A percentile compares a stretch with the other conserved stretches of the same genome.
These are phyloP conservation scores for Micoletzkya japonica DNA, from an alignment of 2,888 invertebrate species.

Conservation along the genomic window DNA sequence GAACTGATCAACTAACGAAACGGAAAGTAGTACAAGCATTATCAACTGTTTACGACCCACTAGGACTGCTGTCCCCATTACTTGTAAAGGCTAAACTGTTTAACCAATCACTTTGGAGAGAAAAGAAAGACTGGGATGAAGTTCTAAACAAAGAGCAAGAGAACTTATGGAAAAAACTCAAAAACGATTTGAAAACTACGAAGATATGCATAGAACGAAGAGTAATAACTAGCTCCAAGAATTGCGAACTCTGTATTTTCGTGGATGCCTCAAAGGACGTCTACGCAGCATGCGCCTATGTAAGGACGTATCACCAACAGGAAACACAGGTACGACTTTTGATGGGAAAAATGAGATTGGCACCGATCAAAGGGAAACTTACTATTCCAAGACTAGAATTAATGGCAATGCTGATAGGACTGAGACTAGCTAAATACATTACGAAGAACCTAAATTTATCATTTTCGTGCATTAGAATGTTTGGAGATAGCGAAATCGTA, in stretches of 20 bases:
- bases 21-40: constrained; percentile 24
- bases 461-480: neutral
- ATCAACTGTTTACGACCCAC: constrained; percentile 32
- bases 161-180: constrained; percentile 20
- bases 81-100: constrained; percentile 31
- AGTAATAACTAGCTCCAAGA: too few relatives aligned
- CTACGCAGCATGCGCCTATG: constrained; percentile 31
- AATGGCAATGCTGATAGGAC: neutral
- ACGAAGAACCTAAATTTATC: neutral
- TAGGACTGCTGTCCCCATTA: constrained; percentile 30
- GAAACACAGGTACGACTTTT: neutral
- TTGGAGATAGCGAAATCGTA: neutral
- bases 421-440: neutral
- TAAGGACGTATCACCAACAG: neutral
- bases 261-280: constrained; percentile 35
- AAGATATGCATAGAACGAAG: neutral
- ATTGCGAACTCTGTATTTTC: constrained; percentile 33
- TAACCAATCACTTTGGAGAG: constrained; percentile 30
- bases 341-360: neutral
- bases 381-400: neutral
- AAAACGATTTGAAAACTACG: neutral
- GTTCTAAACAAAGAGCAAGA: neutral
- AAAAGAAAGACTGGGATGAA: constrained; percentile 31
- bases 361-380: neutral
- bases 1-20: constrained; percentile 12